Evolutionary conservation across 2,888 invertebrate genomes (phyloP), one percentile per base, ranked within the genome.

Genomic region (Drosophila planitibia): DNA sequence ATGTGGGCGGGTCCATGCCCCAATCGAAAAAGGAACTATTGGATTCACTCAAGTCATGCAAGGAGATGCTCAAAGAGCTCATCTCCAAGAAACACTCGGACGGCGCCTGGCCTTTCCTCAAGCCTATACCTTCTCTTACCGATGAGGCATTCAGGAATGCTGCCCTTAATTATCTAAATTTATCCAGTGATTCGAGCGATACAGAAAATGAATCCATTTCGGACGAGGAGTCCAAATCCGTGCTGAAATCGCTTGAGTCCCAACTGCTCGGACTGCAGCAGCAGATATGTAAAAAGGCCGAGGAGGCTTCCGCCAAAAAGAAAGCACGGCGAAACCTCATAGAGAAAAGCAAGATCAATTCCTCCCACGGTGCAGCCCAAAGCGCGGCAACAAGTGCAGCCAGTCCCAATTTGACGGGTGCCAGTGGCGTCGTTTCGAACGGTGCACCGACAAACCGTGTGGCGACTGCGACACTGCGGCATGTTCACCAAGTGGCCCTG

Each of bases 101-200:
- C 91, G 99, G 99, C 94, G 99, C 98, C 87, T 99, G 99, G 99
- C 99, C 99, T 81, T 99, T 99, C 94, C 98, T 99, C 94, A 98
- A 99, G 94, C 99, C 99, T 47, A 99, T 99, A 37, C 7, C 7
- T 19, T 19, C 37, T 7, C 16, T 3, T 37, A 0, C 98, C 69
- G 98, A 99, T 92, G 98, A 98, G 92, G 97, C 97, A 9, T 93
- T 95, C 57, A 90, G 92, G n/a, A 93, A 93, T 84, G 91, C 93
- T 60, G 84, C 81, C 19, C 80, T 76, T 57, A 85, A 83, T 75
- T 83, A 85, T 60, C 83, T 91, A 70, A 92, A 93, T 76, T 91
- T 93, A 60, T 93, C 93, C 14, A 92, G 92, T 53, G 96, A 96
- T 25, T 96, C 96, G 4, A 96, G 96, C 77, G 96, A 96, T 87